Percentiles rank a stretch among this genome's conserved stretches.
Evolutionary conservation across 2,797 vertebrate genomes (phyloP).

Genomic region (Coilia nasus): DNA sequence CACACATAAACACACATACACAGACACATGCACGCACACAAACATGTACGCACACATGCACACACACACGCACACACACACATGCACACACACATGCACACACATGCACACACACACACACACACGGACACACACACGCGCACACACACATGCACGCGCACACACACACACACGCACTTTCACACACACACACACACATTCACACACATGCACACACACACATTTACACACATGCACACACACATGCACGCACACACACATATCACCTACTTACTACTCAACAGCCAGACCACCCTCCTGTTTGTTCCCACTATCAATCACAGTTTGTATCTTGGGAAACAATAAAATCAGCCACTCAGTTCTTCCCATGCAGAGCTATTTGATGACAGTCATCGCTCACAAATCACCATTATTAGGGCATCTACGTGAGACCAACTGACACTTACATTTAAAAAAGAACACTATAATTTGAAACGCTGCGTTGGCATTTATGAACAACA

Average conservation of each 20-base stretch:
- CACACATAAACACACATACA: neutral
- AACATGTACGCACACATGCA: neutral
- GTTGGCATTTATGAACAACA: neutral
- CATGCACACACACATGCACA: neutral
- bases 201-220: neutral
- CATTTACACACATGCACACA: neutral
- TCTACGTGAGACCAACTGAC: neutral
- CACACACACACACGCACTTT: neutral
- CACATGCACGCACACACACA: neutral
- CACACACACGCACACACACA: neutral
- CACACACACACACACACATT: neutral
- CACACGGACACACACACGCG: neutral
- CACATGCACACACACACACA: neutral
- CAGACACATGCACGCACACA: neutral
- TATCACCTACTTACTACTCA: neutral
- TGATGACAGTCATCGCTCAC: neutral
- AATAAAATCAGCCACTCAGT: neutral
- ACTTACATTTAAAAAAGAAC: neutral
- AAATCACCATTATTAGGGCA: neutral
- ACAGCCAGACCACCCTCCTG: neutral
- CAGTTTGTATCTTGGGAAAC: neutral
- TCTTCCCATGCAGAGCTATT: neutral
- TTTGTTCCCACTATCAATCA: slow-evolving; percentile 7
- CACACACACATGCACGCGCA: neutral
- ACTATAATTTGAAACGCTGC: neutral